phyloP scores from a whole-genome alignment of 1,140 invertebrate species.

The Andricus grossulariae region DNA sequence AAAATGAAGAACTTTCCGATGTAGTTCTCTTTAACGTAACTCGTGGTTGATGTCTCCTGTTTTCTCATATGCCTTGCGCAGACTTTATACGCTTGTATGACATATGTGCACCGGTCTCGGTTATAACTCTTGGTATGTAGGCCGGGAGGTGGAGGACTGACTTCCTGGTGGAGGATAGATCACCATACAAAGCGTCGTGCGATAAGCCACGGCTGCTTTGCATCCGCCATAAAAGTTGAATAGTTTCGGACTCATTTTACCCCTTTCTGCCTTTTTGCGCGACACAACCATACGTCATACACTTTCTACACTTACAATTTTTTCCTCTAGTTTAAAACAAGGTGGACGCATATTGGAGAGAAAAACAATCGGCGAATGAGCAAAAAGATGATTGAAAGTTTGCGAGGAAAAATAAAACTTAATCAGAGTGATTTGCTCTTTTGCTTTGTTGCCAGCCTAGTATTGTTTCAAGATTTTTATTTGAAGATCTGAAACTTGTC shows the following conservation, averaged over 20 bases:
- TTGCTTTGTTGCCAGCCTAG: not conserved
- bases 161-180: constrained; percentile 58
- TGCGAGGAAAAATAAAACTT: not conserved
- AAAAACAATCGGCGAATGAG: not conserved
- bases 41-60: constrained; percentile 43
- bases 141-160: constrained; percentile 51
- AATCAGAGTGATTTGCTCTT: not conserved
- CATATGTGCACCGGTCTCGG: constrained; percentile 44
- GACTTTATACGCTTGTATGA: constrained; percentile 53
- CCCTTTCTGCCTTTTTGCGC: constrained; percentile 38
- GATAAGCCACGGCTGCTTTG: constrained; percentile 53
- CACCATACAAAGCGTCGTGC: constrained; percentile 52
- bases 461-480: not conserved
- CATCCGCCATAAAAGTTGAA: constrained; percentile 53
- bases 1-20: not conserved
- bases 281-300: constrained; percentile 20
- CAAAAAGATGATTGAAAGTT: constrained; percentile 15
- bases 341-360: constrained; percentile 13
- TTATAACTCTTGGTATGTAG: constrained; percentile 59
- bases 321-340: not conserved
- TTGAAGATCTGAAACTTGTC: not conserved
- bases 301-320: constrained; percentile 16
- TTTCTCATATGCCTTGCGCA: constrained; percentile 52
- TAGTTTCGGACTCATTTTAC: constrained; percentile 55
- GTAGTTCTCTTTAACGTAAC: constrained; percentile 13